Conservation (phyloP, 1,140 invertebrate species). For the Aphidius ervi region DNA sequence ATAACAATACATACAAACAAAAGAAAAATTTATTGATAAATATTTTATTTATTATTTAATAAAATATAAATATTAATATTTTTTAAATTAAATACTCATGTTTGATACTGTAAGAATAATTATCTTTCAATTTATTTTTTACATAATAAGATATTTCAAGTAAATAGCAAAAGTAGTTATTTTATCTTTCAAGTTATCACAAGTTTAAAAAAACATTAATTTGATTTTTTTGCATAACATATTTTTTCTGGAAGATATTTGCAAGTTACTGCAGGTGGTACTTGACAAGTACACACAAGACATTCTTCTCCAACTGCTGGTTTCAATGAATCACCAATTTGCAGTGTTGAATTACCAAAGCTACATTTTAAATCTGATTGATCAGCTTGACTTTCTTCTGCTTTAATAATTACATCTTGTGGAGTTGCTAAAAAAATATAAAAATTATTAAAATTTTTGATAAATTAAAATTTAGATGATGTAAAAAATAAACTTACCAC, state of each 20-base stretch:
- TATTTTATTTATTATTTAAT: too few relatives aligned
- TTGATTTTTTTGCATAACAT: conserved; percentile 9
- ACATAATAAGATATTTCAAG: too few relatives aligned
- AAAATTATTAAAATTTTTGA: background rate
- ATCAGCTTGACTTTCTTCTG: background rate
- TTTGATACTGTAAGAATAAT: too few relatives aligned
- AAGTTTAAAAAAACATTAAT: too few relatives aligned
- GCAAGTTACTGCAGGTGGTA: conserved; percentile 34
- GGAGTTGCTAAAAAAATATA: conserved; percentile 11
- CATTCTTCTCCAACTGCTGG: conserved; percentile 27
- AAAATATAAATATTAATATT: too few relatives aligned
- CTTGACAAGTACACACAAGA: conserved; percentile 36
- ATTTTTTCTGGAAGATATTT: conserved; percentile 24
- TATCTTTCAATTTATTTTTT: too few relatives aligned
- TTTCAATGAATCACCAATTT: conserved; percentile 34
- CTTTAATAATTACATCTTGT: conserved; percentile 10
- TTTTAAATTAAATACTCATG: too few relatives aligned
- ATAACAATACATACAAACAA: too few relatives aligned
- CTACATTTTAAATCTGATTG: conserved; percentile 21
- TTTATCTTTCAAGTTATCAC: too few relatives aligned
- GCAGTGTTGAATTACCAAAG: conserved; percentile 33
- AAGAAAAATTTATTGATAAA: too few relatives aligned
- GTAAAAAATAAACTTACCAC: conserved; percentile 31
- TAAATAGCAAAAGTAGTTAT: too few relatives aligned
- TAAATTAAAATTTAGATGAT: background rate